phyloP scores from a whole-genome alignment of 2,888 invertebrate genomes.

The Epistrophe eligans region DNA sequence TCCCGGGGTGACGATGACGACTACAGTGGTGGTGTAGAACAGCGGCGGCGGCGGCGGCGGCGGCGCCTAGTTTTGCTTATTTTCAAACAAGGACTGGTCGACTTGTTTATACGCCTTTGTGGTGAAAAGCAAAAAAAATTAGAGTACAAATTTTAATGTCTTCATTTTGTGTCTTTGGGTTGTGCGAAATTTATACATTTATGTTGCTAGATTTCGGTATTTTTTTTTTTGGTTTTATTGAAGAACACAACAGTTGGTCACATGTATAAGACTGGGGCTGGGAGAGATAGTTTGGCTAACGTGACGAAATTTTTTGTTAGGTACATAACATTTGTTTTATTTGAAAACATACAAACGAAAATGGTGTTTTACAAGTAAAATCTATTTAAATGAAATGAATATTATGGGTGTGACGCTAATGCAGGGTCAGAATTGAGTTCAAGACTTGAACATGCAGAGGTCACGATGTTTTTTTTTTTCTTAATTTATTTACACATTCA shows the following conservation, averaged over 20 bases:
- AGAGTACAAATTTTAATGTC: slow-evolving; percentile 71
- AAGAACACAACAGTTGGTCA: slow-evolving; percentile 35
- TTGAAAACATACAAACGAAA: slow-evolving; percentile 13
- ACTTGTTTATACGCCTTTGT: slow-evolving; percentile 37
- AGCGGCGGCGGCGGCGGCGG: slow-evolving; percentile 1
- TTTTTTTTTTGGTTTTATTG: background rate
- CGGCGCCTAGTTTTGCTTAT: slow-evolving; percentile 62
- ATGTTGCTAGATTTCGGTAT: slow-evolving; percentile 13
- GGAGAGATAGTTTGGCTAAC: slow-evolving; percentile 40
- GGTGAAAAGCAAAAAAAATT: slow-evolving; percentile 9
- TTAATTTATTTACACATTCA: background rate
- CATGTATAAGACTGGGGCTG: slow-evolving; percentile 41
- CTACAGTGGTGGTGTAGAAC: slow-evolving; percentile 5
- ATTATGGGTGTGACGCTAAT: slow-evolving; percentile 55
- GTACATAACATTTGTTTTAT: slow-evolving; percentile 50
- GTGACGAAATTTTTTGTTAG: slow-evolving; percentile 23
- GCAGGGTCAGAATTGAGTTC: slow-evolving; percentile 47
- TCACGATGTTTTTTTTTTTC: background rate
- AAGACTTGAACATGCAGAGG: slow-evolving; percentile 23
- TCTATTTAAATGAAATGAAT: slow-evolving; percentile 61
- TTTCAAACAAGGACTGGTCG: slow-evolving; percentile 62
- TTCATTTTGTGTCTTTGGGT: slow-evolving; percentile 58
- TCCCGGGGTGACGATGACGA: slow-evolving; percentile 24
- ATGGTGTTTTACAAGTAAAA: slow-evolving; percentile 54
- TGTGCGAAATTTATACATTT: slow-evolving; percentile 16